These are phyloP conservation scores for Lordiphosa clarofinis DNA, from an alignment of 1,140 invertebrate species.

Conservation along the genomic window DNA sequence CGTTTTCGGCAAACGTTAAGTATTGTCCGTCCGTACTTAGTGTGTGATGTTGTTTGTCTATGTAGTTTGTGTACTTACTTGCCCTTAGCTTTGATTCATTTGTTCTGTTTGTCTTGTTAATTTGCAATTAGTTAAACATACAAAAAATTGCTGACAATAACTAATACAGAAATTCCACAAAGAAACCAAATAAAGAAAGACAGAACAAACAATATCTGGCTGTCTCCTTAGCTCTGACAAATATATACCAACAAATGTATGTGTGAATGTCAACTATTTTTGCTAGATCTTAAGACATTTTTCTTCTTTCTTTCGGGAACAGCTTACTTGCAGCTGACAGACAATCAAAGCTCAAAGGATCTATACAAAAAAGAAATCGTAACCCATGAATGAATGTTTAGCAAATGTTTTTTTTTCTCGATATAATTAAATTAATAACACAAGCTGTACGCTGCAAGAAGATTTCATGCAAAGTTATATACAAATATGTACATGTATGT, in stretches of 20 bases:
- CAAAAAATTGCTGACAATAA: slow-evolving; percentile 66
- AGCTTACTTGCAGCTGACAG: slow-evolving; percentile 64
- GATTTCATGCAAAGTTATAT: not conserved
- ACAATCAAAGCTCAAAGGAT: slow-evolving; percentile 69
- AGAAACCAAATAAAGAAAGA: slow-evolving; percentile 1
- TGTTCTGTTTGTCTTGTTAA: slow-evolving; percentile 13
- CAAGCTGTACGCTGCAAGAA: slow-evolving; percentile 43
- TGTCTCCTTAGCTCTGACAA: slow-evolving; percentile 14
- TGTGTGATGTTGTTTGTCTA: slow-evolving; percentile 2
- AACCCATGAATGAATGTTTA: slow-evolving; percentile 21
- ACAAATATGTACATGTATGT: slow-evolving; percentile 6
- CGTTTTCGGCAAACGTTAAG: slow-evolving; percentile 4
- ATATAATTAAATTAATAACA: not conserved
- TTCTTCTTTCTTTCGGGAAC: slow-evolving; percentile 24
- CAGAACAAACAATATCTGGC: slow-evolving; percentile 4
- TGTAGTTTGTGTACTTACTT: slow-evolving; percentile 33
- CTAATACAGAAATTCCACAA: slow-evolving; percentile 19
- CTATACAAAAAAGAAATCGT: slow-evolving; percentile 17
- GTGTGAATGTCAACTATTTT: slow-evolving; percentile 39
- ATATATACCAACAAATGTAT: slow-evolving; percentile 4
- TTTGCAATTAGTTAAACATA: slow-evolving; percentile 10
- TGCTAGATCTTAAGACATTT: slow-evolving; percentile 40
- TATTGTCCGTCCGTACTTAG: slow-evolving; percentile 14
- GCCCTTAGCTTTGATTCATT: slow-evolving; percentile 29
- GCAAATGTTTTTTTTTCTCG: slow-evolving; percentile 15